Evolutionary conservation across 2,797 vertebrate genomes (phyloP).

Genomic region (Eidolon dupreanum): DNA sequence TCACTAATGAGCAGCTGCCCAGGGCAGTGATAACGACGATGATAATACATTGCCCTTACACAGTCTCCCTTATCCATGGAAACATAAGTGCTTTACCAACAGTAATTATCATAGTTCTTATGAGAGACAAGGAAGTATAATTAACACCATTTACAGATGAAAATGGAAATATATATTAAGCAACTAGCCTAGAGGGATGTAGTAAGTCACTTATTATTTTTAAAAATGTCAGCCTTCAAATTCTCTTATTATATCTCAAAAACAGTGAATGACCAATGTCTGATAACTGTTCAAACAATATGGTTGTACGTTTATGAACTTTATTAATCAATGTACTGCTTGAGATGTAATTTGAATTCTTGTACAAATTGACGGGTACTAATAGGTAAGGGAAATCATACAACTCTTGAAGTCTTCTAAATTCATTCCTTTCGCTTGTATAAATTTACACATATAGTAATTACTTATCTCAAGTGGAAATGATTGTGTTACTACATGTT

Average conservation of each 20-base stretch:
- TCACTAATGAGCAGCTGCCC: slow-evolving; percentile 66
- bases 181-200: background rate
- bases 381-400: background rate
- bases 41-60: slow-evolving; percentile 59
- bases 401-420: background rate
- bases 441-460: background rate
- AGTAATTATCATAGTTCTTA: slow-evolving; percentile 70
- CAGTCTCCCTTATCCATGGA: slow-evolving; percentile 50
- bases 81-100: slow-evolving; percentile 60
- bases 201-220: background rate
- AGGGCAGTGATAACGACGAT: slow-evolving; percentile 66
- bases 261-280: background rate
- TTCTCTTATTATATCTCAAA: background rate
- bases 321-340: background rate
- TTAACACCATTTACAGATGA: slow-evolving; percentile 56
- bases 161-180: slow-evolving; percentile 39
- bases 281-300: background rate
- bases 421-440: background rate
- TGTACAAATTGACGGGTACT: background rate
- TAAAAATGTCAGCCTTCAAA: background rate
- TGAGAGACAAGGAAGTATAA: slow-evolving; percentile 54
- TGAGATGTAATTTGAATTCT: background rate
- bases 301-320: background rate
- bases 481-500: background rate
- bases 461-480: background rate